phyloP scores from a whole-genome alignment of 2,888 invertebrate species.

The Andrena haemorrhoa region DNA sequence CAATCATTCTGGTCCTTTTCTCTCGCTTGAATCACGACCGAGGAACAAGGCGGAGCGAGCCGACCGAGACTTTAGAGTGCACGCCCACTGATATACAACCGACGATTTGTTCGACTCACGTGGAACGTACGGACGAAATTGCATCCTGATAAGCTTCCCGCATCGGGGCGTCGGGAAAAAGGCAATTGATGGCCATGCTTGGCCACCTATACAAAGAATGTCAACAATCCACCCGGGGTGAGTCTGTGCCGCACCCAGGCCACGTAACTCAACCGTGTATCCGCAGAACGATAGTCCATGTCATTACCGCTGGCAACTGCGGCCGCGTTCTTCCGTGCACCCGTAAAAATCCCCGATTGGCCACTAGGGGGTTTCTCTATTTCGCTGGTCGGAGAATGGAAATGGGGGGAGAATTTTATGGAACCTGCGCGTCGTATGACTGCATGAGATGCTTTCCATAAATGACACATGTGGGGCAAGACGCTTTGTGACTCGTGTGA shows the following conservation, averaged over 20 bases:
- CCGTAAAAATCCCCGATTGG: not conserved
- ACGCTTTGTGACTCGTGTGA: too few relatives aligned
- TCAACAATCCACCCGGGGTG: constrained; percentile 63
- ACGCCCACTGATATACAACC: constrained; percentile 50
- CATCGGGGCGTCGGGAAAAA: constrained; percentile 42
- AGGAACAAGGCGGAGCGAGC: constrained; percentile 27
- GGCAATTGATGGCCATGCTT: constrained; percentile 39
- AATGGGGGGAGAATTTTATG: too few relatives aligned
- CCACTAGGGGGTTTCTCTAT: too few relatives aligned
- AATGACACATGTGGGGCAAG: too few relatives aligned
- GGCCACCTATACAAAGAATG: constrained; percentile 49
- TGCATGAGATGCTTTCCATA: too few relatives aligned
- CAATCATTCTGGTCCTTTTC: constrained; percentile 21
- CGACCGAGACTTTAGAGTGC: constrained; percentile 25
- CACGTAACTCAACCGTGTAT: constrained; percentile 64
- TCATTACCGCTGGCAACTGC: constrained; percentile 65
- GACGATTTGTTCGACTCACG: constrained; percentile 47
- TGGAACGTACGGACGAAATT: constrained; percentile 60
- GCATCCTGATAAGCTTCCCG: constrained; percentile 65
- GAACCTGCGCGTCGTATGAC: too few relatives aligned
- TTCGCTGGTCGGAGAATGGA: too few relatives aligned
- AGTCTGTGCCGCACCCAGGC: constrained; percentile 53
- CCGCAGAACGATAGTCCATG: constrained; percentile 64
- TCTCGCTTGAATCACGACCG: constrained; percentile 21
- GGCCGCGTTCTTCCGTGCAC: constrained; percentile 2